Percentiles rank a stretch among this genome's conserved stretches.
phyloP scores from a whole-genome alignment of 1,140 invertebrate species.

The Dolichoris vasculosae region DNA sequence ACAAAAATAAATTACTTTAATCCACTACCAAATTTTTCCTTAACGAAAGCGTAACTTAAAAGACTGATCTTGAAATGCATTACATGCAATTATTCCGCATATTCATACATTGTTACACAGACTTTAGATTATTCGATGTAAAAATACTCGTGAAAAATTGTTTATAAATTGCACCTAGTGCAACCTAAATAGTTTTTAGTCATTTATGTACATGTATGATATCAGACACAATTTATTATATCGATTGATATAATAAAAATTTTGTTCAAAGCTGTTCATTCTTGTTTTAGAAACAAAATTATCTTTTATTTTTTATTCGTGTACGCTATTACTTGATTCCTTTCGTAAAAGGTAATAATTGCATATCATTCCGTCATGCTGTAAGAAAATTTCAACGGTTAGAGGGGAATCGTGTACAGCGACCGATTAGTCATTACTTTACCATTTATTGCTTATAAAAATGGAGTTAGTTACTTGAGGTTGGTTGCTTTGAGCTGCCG shows the following conservation, averaged over 20 bases:
- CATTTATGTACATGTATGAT: background rate
- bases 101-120: background rate
- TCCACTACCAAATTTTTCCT: background rate
- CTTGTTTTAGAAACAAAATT: conserved; percentile 7
- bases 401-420: conserved; percentile 30
- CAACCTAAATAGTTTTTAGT: conserved; percentile 10
- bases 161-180: conserved; percentile 11
- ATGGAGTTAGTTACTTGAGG: conserved; percentile 16
- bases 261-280: background rate
- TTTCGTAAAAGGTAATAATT: background rate
- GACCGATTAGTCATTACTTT: conserved; percentile 11
- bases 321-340: background rate
- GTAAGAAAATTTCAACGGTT: background rate
- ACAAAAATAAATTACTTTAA: background rate
- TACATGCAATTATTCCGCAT: background rate
- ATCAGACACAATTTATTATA: background rate
- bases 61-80: conserved; percentile 27
- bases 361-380: background rate
- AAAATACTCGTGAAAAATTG: conserved; percentile 18
- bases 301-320: background rate
- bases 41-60: conserved; percentile 16
- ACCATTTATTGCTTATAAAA: conserved; percentile 16
- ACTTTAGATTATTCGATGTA: background rate
- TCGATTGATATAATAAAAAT: background rate
- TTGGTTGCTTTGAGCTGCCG: conserved; percentile 43